A percentile compares a stretch with the other conserved stretches of the same genome.
These are phyloP conservation scores for Cariama cristata DNA, from an alignment of 2,113 vertebrate genomes.

Conservation along the genomic window DNA sequence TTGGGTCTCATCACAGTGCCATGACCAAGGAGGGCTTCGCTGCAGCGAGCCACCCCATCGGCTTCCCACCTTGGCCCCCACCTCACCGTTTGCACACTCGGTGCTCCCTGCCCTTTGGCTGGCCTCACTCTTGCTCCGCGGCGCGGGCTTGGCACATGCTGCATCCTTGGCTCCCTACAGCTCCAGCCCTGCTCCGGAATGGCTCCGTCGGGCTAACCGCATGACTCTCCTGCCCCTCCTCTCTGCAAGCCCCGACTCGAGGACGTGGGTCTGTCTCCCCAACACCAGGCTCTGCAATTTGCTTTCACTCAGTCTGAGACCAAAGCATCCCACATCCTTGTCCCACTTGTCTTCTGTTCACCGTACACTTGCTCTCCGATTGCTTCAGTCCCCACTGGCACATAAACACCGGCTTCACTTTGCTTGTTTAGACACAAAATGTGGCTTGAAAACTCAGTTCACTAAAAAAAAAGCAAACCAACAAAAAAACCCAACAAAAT, in stretches of 20 bases:
- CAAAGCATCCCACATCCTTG: neutral
- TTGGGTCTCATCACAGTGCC: accelerated
- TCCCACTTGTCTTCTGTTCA: neutral
- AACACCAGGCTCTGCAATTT: accelerated
- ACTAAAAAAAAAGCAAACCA: neutral
- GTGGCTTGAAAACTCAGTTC: neutral
- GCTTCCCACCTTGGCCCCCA: neutral
- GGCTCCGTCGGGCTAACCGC: accelerated
- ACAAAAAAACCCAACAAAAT: too few relatives aligned
- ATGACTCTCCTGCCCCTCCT: neutral
- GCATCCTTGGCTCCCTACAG: neutral
- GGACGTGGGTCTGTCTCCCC: neutral
- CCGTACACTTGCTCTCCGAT: accelerated
- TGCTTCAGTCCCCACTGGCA: too few relatives aligned
- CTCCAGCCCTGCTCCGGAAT: neutral
- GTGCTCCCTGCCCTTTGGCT: neutral
- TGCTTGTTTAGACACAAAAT: accelerated
- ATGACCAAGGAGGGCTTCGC: neutral
- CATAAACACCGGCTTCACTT: accelerated
- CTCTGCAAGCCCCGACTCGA: accelerated
- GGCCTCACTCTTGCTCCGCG: neutral
- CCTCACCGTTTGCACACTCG: accelerated
- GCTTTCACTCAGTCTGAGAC: neutral
- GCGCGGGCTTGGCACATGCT: accelerated
- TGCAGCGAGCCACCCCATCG: accelerated